Evolutionary conservation across 2,888 invertebrate species (phyloP).

Genomic region (Tinea semifulvella): DNA sequence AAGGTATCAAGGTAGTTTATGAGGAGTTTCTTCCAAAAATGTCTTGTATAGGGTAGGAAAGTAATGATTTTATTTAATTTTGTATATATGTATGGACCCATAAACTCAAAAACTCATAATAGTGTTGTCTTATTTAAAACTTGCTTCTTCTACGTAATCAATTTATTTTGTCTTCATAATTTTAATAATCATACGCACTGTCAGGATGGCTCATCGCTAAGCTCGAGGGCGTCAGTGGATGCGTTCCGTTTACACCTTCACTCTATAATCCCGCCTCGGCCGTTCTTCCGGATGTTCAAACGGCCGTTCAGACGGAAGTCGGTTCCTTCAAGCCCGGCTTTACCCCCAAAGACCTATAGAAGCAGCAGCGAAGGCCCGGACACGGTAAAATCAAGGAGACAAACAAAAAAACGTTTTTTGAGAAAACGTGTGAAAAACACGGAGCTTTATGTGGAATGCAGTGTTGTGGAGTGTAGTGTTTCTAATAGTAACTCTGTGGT

Average conservation of each 20-base stretch:
- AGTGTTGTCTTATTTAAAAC: too few relatives aligned
- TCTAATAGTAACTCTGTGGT: conserved; percentile 52
- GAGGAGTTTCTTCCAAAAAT: too few relatives aligned
- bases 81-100: too few relatives aligned
- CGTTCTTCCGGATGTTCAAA: conserved; percentile 71
- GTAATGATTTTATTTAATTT: too few relatives aligned
- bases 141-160: too few relatives aligned
- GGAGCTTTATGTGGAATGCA: conserved; percentile 59
- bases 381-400: conserved; percentile 47
- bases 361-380: conserved; percentile 63
- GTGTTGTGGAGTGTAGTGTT: conserved; percentile 26
- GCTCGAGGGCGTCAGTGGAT: conserved; percentile 58
- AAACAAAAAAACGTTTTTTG: conserved; percentile 38
- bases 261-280: conserved; percentile 62
- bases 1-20: too few relatives aligned
- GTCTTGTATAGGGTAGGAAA: too few relatives aligned
- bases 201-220: conserved; percentile 64
- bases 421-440: conserved; percentile 49
- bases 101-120: too few relatives aligned
- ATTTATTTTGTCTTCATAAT: too few relatives aligned
- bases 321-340: conserved; percentile 70
- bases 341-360: conserved; percentile 62
- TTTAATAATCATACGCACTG: conserved; percentile 20
- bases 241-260: conserved; percentile 64
- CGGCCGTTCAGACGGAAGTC: conserved; percentile 76